Percentiles rank a stretch among this genome's conserved stretches.
Evolutionary conservation across 2,113 vertebrate genomes (phyloP).

Genomic region (Gila orcuttii): DNA sequence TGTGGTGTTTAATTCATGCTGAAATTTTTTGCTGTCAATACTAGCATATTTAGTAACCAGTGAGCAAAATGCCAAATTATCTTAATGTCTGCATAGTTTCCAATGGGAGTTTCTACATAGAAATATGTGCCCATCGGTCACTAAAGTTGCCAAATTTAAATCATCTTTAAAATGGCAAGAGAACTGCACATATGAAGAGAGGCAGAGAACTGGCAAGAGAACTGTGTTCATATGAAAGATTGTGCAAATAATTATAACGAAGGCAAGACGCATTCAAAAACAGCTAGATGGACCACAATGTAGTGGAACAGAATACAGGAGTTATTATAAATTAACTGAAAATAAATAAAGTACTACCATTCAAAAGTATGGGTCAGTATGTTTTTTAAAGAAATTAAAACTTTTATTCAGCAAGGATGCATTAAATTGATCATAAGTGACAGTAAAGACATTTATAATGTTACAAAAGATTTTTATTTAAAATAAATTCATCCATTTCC

Average conservation of each 20-base stretch:
- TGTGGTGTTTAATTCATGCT: not conserved
- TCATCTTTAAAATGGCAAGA: not conserved
- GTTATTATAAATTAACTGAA: too few species aligned
- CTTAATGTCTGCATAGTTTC: not conserved
- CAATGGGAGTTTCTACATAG: not conserved
- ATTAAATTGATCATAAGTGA: too few species aligned
- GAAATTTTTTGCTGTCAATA: not conserved
- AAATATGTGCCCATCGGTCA: too few species aligned
- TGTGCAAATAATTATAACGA: not conserved
- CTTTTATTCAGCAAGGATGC: too few species aligned
- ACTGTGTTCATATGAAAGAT: not conserved
- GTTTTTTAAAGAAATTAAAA: too few species aligned
- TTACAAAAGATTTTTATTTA: too few species aligned
- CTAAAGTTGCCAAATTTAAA: not conserved
- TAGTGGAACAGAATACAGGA: too few species aligned
- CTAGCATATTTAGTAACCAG: not conserved
- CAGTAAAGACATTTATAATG: too few species aligned
- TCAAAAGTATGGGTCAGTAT: not conserved
- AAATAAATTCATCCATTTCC: too few species aligned
- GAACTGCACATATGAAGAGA: not conserved
- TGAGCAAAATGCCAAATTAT: not conserved
- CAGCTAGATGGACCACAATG: not conserved
- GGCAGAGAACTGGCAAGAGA: not conserved
- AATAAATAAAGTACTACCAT: not conserved
- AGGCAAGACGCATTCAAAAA: not conserved